phyloP scores from a whole-genome alignment of 2,888 invertebrate species.

The Timema podura region DNA sequence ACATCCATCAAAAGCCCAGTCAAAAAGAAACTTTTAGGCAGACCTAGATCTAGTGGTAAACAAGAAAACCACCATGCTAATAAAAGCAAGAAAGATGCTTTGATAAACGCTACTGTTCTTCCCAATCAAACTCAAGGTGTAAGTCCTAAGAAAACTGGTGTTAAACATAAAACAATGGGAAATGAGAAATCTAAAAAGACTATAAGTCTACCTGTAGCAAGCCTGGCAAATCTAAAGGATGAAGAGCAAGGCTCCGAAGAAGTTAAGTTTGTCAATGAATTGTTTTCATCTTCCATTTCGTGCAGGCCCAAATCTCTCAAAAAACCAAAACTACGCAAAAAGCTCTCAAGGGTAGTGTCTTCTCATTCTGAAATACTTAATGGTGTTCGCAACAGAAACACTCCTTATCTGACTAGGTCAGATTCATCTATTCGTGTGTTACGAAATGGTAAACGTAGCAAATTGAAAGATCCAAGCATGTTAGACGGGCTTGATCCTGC shows the following conservation, averaged over 20 bases:
- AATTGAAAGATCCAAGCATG: slow-evolving; percentile 50
- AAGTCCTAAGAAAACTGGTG: neutral
- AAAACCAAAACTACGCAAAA: slow-evolving; percentile 1
- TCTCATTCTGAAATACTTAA: slow-evolving; percentile 15
- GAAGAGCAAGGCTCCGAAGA: slow-evolving; percentile 8
- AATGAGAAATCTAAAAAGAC: slow-evolving; percentile 10
- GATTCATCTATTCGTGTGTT: slow-evolving; percentile 24
- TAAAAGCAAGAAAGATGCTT: neutral
- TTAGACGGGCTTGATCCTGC: slow-evolving; percentile 56
- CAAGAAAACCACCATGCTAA: slow-evolving; percentile 1
- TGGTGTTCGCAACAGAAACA: slow-evolving; percentile 16
- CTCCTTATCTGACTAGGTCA: slow-evolving; percentile 22
- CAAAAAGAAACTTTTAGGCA: too few species aligned
- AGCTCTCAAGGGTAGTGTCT: neutral
- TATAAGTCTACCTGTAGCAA: neutral
- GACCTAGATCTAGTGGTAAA: neutral
- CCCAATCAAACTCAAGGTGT: too few species aligned
- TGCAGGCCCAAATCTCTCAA: neutral
- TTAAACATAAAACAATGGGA: slow-evolving; percentile 8
- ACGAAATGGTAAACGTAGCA: slow-evolving; percentile 28
- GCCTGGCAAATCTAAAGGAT: slow-evolving; percentile 2
- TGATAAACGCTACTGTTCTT: too few species aligned
- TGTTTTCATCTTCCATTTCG: slow-evolving; percentile 6
- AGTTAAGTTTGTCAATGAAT: neutral
- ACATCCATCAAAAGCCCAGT: too few species aligned